phyloP scores from a whole-genome alignment of 2,113 vertebrate genomes.

The Myxocyprinus asiaticus region DNA sequence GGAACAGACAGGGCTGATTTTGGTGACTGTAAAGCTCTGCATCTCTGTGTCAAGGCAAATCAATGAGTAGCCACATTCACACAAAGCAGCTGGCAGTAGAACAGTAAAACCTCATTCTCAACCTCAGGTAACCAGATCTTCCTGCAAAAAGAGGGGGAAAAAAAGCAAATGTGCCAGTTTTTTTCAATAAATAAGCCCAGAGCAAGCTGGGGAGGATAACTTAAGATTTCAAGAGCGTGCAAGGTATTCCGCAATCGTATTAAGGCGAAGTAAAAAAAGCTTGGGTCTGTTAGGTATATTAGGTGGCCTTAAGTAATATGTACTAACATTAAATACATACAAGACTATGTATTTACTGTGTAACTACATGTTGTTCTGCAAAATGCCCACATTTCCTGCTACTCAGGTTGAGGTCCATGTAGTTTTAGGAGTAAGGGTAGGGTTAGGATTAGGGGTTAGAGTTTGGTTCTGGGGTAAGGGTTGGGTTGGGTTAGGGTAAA shows the following conservation, averaged over 20 bases:
- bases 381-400: too few relatives aligned
- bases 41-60: neutral
- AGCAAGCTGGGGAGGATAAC: neutral
- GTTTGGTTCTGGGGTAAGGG: too few relatives aligned
- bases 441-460: too few relatives aligned
- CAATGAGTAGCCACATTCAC: neutral
- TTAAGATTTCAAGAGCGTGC: neutral
- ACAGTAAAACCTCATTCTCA: constrained; percentile 22
- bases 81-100: neutral
- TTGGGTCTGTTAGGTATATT: too few relatives aligned
- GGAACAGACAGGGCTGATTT: neutral
- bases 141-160: neutral
- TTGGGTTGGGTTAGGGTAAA: too few relatives aligned
- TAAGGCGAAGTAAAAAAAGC: neutral
- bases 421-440: too few relatives aligned
- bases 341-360: too few relatives aligned
- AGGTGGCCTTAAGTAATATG: too few relatives aligned
- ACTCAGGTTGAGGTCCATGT: too few relatives aligned
- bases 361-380: too few relatives aligned
- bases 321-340: too few relatives aligned
- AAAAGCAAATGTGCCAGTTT: neutral
- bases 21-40: neutral
- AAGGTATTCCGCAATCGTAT: neutral
- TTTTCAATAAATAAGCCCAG: constrained; percentile 13
- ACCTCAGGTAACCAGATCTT: constrained; percentile 39